Conservation (phyloP, 2,888 invertebrate genomes). For the Electrophaes corylata region DNA sequence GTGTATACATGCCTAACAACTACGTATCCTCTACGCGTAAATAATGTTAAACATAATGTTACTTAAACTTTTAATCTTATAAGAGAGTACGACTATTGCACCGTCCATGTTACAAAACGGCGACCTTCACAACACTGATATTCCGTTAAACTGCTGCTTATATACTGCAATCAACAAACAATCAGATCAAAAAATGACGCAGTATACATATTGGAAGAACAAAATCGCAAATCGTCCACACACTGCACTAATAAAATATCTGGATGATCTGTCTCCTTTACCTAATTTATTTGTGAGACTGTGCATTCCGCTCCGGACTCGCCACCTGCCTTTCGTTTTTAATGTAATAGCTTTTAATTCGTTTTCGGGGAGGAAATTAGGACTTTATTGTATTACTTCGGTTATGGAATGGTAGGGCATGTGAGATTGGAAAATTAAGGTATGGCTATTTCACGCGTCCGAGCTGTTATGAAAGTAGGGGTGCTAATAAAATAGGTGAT, state of each 20-base stretch:
- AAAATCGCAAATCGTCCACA: not conserved
- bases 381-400: constrained; percentile 36
- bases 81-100: too few relatives aligned
- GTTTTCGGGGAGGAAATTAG: constrained; percentile 40
- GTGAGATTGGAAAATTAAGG: constrained; percentile 28
- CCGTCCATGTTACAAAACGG: too few relatives aligned
- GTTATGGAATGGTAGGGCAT: constrained; percentile 34
- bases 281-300: constrained; percentile 44
- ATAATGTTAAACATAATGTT: too few relatives aligned
- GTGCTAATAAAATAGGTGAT: not conserved
- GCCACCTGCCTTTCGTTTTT: constrained; percentile 42
- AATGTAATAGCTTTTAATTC: constrained; percentile 42
- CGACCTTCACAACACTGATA: too few relatives aligned
- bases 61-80: too few relatives aligned
- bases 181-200: too few relatives aligned
- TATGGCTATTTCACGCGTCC: not conserved
- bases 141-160: too few relatives aligned
- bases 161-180: too few relatives aligned
- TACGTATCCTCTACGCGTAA: too few relatives aligned
- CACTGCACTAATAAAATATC: not conserved
- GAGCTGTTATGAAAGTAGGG: not conserved
- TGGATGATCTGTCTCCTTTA: not conserved
- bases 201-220: too few relatives aligned
- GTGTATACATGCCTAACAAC: too few relatives aligned
- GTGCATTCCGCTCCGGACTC: constrained; percentile 51